Conservation (phyloP, 2,888 invertebrate species). For the Polylopha cassiicola region DNA sequence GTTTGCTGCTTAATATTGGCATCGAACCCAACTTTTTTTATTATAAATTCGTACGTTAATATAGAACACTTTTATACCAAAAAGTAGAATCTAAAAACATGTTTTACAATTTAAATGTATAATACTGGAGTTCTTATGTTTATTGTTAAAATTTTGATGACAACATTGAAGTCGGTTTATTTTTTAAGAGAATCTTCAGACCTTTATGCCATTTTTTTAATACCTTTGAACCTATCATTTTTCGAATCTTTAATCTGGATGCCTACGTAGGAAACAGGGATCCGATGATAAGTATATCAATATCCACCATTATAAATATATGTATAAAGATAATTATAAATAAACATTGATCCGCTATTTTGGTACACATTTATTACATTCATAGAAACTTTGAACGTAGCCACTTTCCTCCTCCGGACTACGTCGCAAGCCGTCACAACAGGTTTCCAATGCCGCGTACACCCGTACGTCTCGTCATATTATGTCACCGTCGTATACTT, state of each 20-base stretch:
- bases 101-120: too few species aligned
- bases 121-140: too few species aligned
- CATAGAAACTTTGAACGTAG: slow-evolving; percentile 16
- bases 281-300: too few species aligned
- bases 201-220: too few species aligned
- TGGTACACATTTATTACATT: neutral
- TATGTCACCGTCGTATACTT: slow-evolving; percentile 63
- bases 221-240: too few species aligned
- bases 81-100: slow-evolving; percentile 14
- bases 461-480: slow-evolving; percentile 26
- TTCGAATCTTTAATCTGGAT: too few species aligned
- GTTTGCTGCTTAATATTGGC: slow-evolving; percentile 28
- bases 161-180: too few species aligned
- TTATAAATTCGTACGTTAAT: slow-evolving; percentile 25
- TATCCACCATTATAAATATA: too few species aligned
- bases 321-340: too few species aligned
- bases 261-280: too few species aligned
- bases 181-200: too few species aligned
- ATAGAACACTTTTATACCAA: slow-evolving; percentile 9
- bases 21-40: slow-evolving; percentile 23
- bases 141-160: too few species aligned
- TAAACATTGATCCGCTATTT: slow-evolving; percentile 4
- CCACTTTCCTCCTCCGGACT: slow-evolving; percentile 13
- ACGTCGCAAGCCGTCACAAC: slow-evolving; percentile 31
- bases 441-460: slow-evolving; percentile 50